Evolutionary conservation across 1,140 invertebrate species (phyloP).

Genomic region (Delia radicum): DNA sequence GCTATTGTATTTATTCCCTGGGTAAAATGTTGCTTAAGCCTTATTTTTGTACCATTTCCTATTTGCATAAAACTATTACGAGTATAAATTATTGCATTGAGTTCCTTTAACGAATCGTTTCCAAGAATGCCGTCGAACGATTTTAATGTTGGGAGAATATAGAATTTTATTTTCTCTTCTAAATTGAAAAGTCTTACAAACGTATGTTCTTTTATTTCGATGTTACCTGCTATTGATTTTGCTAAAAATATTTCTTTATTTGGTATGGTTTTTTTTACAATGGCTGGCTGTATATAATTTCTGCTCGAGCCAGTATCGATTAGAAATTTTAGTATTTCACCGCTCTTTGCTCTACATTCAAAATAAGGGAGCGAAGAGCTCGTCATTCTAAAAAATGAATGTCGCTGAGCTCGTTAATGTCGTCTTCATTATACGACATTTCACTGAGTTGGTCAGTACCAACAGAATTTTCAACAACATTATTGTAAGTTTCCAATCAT

Average conservation of each 20-base stretch:
- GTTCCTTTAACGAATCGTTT: slow-evolving; percentile 30
- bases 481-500: no score
- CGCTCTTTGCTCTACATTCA: no score
- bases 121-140: slow-evolving; percentile 31
- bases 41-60: slow-evolving; percentile 22
- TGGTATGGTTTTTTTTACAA: no score
- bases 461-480: no score
- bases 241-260: slow-evolving; percentile 26
- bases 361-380: no score
- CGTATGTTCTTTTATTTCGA: slow-evolving; percentile 27
- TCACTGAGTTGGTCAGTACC: no score
- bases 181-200: slow-evolving; percentile 25
- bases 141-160: slow-evolving; percentile 28
- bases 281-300: no score
- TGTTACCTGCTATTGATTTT: slow-evolving; percentile 29
- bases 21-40: slow-evolving; percentile 7
- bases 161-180: slow-evolving; percentile 27
- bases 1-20: slow-evolving; percentile 28
- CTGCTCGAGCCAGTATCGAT: no score
- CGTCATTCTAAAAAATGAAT: no score
- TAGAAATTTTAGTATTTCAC: no score
- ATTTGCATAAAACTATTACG: slow-evolving; percentile 26
- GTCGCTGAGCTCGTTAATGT: no score
- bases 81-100: slow-evolving; percentile 26
- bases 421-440: no score